Evolutionary conservation across 2,888 invertebrate species (phyloP).

Genomic region (Hirudinaria manillensis): DNA sequence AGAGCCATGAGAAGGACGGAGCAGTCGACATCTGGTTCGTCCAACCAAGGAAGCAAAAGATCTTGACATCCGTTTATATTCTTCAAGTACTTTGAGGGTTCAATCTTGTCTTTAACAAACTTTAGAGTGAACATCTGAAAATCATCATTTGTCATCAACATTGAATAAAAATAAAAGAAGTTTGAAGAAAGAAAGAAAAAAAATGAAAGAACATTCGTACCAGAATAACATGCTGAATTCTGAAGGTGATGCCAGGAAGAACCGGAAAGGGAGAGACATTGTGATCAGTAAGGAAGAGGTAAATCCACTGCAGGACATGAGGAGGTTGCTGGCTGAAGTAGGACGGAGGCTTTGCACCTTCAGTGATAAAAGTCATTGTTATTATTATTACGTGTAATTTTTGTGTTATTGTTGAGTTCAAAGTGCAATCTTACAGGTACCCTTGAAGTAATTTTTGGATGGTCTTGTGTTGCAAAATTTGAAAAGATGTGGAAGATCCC

Average conservation of each 20-base stretch:
- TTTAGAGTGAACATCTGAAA: slow-evolving; percentile 6
- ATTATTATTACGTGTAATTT: no score
- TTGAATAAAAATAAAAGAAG: background rate
- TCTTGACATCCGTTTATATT: background rate
- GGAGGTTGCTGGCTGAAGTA: slow-evolving; percentile 65
- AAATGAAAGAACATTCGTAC: slow-evolving; percentile 55
- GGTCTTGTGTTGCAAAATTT: background rate
- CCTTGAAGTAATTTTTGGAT: no score
- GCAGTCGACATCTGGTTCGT: background rate
- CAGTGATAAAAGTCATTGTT: no score
- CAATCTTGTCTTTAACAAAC: background rate
- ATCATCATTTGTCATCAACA: background rate
- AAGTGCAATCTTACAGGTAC: background rate
- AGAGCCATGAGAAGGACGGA: slow-evolving; percentile 59
- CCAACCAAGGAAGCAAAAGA: background rate
- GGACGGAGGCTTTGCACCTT: slow-evolving; percentile 54
- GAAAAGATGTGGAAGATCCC: slow-evolving; percentile 69
- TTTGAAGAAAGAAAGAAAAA: background rate
- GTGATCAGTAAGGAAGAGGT: slow-evolving; percentile 59
- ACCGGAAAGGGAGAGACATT: slow-evolving; percentile 65
- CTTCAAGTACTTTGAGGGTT: background rate
- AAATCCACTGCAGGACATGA: slow-evolving; percentile 64
- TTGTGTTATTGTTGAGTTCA: background rate
- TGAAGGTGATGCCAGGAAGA: slow-evolving; percentile 68
- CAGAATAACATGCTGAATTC: slow-evolving; percentile 69